Evolutionary conservation across 2,888 invertebrate genomes (phyloP).

Genomic region (Esperia sulphurella): DNA sequence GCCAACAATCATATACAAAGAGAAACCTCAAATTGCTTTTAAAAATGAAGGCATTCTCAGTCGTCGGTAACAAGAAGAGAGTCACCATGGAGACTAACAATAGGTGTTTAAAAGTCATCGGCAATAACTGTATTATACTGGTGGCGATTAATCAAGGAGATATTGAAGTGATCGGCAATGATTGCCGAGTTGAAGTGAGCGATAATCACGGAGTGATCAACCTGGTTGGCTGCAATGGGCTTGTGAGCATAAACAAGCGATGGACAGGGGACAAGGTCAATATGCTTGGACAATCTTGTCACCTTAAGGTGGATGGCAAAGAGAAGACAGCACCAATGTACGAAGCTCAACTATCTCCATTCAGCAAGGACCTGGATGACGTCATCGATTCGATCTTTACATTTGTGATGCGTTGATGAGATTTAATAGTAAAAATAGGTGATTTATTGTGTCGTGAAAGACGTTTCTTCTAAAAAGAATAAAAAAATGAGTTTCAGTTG

Average conservation of each 20-base stretch:
- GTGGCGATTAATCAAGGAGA: constrained; percentile 60
- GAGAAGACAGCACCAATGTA: constrained; percentile 46
- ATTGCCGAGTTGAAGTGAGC: constrained; percentile 58
- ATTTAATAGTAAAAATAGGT: background rate
- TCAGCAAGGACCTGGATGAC: constrained; percentile 70
- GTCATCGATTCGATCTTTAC: constrained; percentile 70
- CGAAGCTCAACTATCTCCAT: constrained; percentile 66
- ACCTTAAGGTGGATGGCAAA: constrained; percentile 59
- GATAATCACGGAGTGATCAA: constrained; percentile 60
- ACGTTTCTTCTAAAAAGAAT: background rate
- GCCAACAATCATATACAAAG: constrained; percentile 6
- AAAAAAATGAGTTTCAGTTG: background rate
- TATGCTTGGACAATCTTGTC: constrained; percentile 53
- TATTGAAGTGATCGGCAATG: constrained; percentile 71
- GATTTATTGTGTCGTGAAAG: constrained; percentile 11
- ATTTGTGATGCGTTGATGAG: constrained; percentile 67
- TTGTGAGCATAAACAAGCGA: constrained; percentile 51
- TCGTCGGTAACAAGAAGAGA: constrained; percentile 72
- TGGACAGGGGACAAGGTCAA: constrained; percentile 59
- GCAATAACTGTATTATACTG: constrained; percentile 61
- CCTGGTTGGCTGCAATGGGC: constrained; percentile 59
- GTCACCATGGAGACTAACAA: constrained; percentile 67
- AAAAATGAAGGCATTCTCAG: constrained; percentile 69
- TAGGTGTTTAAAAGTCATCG: constrained; percentile 59
- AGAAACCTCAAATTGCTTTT: constrained; percentile 10